Evolutionary conservation across 2,888 invertebrate genomes (phyloP).

Genomic region (Eristalis tenax): DNA sequence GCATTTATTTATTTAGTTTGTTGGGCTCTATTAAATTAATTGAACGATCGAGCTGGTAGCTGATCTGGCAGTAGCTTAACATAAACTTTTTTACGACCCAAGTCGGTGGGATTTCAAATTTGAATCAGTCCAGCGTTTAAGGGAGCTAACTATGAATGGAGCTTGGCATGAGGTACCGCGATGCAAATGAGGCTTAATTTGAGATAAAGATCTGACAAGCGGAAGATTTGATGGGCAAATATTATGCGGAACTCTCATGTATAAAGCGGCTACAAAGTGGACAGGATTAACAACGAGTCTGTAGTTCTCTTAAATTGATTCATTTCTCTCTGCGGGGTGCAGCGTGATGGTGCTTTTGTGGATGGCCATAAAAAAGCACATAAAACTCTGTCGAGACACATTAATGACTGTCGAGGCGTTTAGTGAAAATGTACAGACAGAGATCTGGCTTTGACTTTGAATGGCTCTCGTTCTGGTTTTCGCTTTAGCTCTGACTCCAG

Average conservation of each 20-base stretch:
- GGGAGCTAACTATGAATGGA: not conserved
- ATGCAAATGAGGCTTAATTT: not conserved
- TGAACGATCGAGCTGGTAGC: constrained; percentile 31
- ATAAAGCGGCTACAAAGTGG: not conserved
- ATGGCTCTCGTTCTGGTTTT: too few species aligned
- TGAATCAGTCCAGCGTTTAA: constrained; percentile 13
- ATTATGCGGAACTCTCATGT: not conserved
- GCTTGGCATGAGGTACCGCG: not conserved
- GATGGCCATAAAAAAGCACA: not conserved
- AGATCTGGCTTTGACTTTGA: not conserved
- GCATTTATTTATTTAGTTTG: constrained; percentile 1
- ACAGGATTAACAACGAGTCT: not conserved
- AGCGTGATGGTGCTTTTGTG: not conserved
- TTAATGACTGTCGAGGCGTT: not conserved
- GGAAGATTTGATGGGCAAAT: not conserved
- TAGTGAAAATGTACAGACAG: not conserved
- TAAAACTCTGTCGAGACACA: not conserved
- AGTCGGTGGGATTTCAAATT: constrained; percentile 20
- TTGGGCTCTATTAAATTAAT: constrained; percentile 32
- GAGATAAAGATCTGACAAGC: not conserved
- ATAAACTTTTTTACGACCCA: constrained; percentile 24
- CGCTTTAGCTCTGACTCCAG: too few species aligned
- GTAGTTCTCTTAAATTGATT: not conserved
- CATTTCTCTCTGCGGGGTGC: not conserved
- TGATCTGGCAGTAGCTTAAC: not conserved